A percentile compares a stretch with the other conserved stretches of the same genome.
Evolutionary conservation across 2,888 invertebrate species (phyloP).

Genomic region (Folsomia candida): DNA sequence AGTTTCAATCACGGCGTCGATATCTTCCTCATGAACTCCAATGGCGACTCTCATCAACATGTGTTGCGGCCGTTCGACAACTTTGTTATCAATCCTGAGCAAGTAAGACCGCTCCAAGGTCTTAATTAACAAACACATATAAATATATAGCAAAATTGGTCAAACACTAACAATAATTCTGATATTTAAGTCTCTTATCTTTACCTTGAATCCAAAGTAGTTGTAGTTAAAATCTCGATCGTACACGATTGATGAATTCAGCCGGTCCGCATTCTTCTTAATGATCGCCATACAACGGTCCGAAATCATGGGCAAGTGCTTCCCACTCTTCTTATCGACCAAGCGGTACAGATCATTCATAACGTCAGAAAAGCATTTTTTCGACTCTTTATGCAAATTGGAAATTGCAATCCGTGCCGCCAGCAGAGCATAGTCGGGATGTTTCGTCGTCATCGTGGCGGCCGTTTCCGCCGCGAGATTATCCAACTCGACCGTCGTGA

Average conservation of each 20-base stretch:
- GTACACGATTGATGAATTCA: conserved; percentile 94
- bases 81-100: conserved; percentile 84
- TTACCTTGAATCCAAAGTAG: conserved; percentile 93
- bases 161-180: not conserved
- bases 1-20: conserved; percentile 88
- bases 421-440: conserved; percentile 91
- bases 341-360: conserved; percentile 80
- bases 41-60: conserved; percentile 97
- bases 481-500: conserved; percentile 94
- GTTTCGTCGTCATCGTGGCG: conserved; percentile 95
- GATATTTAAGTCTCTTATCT: no score
- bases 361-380: conserved; percentile 90
- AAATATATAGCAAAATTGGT: not conserved
- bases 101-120: conserved; percentile 94
- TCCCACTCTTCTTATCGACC: conserved; percentile 70
- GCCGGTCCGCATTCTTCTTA: conserved; percentile 76
- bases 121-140: conserved; percentile 54
- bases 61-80: conserved; percentile 95
- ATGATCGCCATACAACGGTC: conserved; percentile 77
- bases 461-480: conserved; percentile 97
- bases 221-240: conserved; percentile 95
- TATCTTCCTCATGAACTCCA: conserved; percentile 92
- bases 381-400: conserved; percentile 97
- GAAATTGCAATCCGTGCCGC: conserved; percentile 92
- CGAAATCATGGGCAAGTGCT: conserved; percentile 78